Base-by-base conservation (phyloP, 2,888 invertebrate genomes). In the Pyralis farinalis region DNA sequence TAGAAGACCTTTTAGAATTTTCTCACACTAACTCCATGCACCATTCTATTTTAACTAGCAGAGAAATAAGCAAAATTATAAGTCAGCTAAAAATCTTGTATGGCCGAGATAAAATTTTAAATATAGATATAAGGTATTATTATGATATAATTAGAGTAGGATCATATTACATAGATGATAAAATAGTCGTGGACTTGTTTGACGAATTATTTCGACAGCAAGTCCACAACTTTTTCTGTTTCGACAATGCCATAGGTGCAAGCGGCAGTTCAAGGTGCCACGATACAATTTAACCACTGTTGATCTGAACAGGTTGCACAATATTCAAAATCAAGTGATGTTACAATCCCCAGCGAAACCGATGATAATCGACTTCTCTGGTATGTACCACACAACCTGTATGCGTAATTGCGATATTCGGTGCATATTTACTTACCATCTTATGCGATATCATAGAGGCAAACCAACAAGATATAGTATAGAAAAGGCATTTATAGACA, bases 51-150 rank as follows among this genome's bases (percentile, higher is more conserved):
- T 10, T 51, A 30, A 44, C 27, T 12, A 33, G 43, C 36, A 22
- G 43, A 5, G 8, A 3, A 2, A 10, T 51, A 28, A 22, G 21
- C 8, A 12, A 12, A 34, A 55, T 53, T 34, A 29, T 53, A 32
- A n/a, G n/a, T n/a, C n/a, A n/a, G 11, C 6, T 55, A 10, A 37
- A 7, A 30, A 33, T 3, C 11, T 11, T 53, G n/a, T 53, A 55
- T 43, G 16, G 34, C 7, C 47, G 34, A 7, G 47, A 55, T 7
- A 9, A 43, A 40, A 12, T 51, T 8, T 10, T 51, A 40, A 27
- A 47, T 25, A 16, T 51, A 35, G 46, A 47, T 10, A 4, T 46
- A 22, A 47, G 47, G 27, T 25, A 47, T n/a, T 48, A 44, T 27
- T 51, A 48, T 34, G 40, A 46, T 11, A 11, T 46, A 9, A 48